A percentile compares a stretch with the other conserved stretches of the same genome.
phyloP scores from a whole-genome alignment of 2,888 invertebrate species.

The Drosophila mettleri region DNA sequence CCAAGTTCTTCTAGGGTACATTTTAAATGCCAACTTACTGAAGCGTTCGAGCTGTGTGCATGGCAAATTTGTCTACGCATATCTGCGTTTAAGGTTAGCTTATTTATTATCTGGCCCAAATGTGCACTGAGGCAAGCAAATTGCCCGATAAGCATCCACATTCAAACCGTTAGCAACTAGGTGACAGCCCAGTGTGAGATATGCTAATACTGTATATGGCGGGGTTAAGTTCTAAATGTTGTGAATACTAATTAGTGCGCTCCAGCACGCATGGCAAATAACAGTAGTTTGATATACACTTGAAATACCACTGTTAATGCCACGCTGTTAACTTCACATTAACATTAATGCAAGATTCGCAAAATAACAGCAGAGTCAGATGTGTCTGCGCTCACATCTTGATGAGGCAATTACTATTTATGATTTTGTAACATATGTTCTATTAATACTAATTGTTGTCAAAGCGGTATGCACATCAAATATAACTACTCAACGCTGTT shows the following conservation, averaged over 20 bases:
- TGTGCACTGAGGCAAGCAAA: conserved; percentile 48
- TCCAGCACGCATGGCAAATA: background rate
- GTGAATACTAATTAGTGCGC: background rate
- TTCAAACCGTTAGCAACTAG: conserved; percentile 1
- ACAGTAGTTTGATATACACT: background rate
- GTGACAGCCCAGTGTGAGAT: background rate
- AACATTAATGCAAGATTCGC: background rate
- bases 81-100: conserved; percentile 31
- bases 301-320: conserved; percentile 1
- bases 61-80: conserved; percentile 32
- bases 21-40: conserved; percentile 34
- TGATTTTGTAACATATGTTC: background rate
- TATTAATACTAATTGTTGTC: background rate
- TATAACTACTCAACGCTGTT: background rate
- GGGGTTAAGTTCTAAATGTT: background rate
- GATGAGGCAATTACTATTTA: background rate
- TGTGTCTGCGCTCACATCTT: background rate
- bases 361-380: background rate
- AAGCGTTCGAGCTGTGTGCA: conserved; percentile 29
- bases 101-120: conserved; percentile 55
- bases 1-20: conserved; percentile 16
- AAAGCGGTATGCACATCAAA: background rate
- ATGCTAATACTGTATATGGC: background rate
- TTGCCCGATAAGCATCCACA: conserved; percentile 39
- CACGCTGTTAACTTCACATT: conserved; percentile 5